phyloP scores from a whole-genome alignment of 2,888 invertebrate species.

The Geotrupes spiniger region DNA sequence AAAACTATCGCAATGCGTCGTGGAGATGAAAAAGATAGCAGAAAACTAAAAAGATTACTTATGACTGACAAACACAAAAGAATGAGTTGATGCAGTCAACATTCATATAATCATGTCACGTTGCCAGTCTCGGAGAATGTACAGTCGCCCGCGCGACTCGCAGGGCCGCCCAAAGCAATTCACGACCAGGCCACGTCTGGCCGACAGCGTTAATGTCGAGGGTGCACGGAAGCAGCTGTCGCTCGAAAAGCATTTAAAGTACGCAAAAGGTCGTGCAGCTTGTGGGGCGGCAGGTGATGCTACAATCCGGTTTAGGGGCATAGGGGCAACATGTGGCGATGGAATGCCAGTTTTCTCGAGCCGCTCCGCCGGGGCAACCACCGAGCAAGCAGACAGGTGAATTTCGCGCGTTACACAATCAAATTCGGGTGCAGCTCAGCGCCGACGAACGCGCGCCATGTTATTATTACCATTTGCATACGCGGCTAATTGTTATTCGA shows the following conservation, averaged over 20 bases:
- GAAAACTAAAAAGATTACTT: constrained; percentile 1
- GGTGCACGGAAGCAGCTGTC: constrained; percentile 41
- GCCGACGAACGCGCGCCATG: too few relatives aligned
- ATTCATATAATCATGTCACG: constrained; percentile 25
- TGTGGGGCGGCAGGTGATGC: constrained; percentile 39
- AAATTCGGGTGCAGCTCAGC: too few relatives aligned
- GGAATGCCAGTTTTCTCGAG: constrained; percentile 26
- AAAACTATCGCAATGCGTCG: too few relatives aligned
- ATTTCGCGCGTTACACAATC: constrained; percentile 15
- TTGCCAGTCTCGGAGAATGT: constrained; percentile 23
- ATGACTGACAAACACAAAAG: constrained; percentile 1
- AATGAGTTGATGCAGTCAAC: constrained; percentile 11
- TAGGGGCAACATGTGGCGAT: constrained; percentile 36
- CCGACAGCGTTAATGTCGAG: constrained; percentile 19
- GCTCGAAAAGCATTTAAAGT: constrained; percentile 32
- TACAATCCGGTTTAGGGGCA: constrained; percentile 36
- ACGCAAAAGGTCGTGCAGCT: constrained; percentile 37
- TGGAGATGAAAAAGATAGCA: background rate
- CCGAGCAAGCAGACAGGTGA: constrained; percentile 28
- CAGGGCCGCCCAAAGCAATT: constrained; percentile 12
- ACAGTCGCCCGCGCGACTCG: constrained; percentile 19
- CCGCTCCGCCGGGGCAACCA: constrained; percentile 21
- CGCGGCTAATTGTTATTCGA: constrained; percentile 11
- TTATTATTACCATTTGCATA: too few relatives aligned
- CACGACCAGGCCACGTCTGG: constrained; percentile 9